A percentile compares a stretch with the other conserved stretches of the same genome.
These are phyloP conservation scores for Paracentrotus lividus DNA, from an alignment of 53 echinoderm and acorn worm species.

Conservation along the genomic window DNA sequence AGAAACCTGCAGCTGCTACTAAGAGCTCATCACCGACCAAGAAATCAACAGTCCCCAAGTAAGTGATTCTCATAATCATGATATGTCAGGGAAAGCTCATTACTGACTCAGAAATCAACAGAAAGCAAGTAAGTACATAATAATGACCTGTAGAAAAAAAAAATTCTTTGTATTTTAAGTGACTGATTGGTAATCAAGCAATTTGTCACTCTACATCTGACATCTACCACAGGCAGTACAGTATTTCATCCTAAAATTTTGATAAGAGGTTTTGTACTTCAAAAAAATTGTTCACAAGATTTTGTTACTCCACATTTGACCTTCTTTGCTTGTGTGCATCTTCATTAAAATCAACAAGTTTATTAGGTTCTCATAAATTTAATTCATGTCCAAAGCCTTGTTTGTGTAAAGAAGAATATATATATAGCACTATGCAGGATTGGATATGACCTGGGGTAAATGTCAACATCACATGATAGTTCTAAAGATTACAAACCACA, in stretches of 20 bases:
- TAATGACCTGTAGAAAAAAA: too few species aligned
- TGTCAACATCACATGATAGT: slow-evolving; percentile 11
- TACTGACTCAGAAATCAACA: background rate
- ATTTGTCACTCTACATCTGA: too few species aligned
- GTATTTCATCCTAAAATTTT: too few species aligned
- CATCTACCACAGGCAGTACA: too few species aligned
- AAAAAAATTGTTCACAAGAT: too few species aligned
- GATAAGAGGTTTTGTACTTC: too few species aligned
- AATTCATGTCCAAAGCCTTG: background rate
- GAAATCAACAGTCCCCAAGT: background rate
- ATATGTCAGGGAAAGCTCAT: too few species aligned
- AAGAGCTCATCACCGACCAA: background rate
- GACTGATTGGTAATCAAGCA: too few species aligned
- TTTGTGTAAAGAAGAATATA: background rate
- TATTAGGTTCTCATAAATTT: background rate
- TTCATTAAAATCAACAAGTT: background rate
- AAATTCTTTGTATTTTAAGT: too few species aligned
- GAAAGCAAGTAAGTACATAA: slow-evolving; percentile 27
- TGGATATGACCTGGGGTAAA: background rate
- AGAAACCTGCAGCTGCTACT: slow-evolving; percentile 1
- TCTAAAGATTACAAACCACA: background rate
- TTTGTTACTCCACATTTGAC: too few species aligned
- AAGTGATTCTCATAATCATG: background rate
- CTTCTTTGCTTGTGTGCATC: background rate
- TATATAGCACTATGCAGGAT: background rate